These are phyloP conservation scores for Agapornis canus DNA, from an alignment of 2,797 vertebrate species.

Conservation along the genomic window DNA sequence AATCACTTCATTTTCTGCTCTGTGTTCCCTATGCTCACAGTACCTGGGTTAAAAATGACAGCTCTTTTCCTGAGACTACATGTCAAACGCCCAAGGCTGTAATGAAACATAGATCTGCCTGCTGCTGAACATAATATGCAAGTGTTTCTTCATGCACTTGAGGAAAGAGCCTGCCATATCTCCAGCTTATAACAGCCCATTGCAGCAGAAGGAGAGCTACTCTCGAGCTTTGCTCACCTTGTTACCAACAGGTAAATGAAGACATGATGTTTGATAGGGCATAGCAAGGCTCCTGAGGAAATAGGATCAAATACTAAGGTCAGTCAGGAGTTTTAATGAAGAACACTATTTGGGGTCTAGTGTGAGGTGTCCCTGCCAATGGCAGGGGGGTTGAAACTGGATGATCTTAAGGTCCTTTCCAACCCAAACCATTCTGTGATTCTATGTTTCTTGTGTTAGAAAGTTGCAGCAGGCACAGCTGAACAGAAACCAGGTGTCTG, in stretches of 20 bases:
- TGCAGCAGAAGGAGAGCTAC: background rate
- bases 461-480: background rate
- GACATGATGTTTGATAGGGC: background rate
- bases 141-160: background rate
- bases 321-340: background rate
- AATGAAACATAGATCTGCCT: slow-evolving; percentile 50
- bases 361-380: background rate
- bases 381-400: background rate
- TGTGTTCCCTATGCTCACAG: background rate
- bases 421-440: background rate
- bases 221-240: background rate
- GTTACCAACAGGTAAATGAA: background rate
- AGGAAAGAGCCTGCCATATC: background rate
- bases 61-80: slow-evolving; percentile 11
- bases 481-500: background rate
- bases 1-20: slow-evolving; percentile 41
- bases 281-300: background rate
- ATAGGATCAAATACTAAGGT: background rate
- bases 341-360: background rate
- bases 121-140: background rate
- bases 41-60: slow-evolving; percentile 29
- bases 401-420: background rate
- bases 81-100: background rate
- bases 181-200: background rate
- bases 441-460: background rate